These are phyloP conservation scores for Eupleurogrammus muticus DNA, from an alignment of 2,797 vertebrate genomes.

Conservation along the genomic window DNA sequence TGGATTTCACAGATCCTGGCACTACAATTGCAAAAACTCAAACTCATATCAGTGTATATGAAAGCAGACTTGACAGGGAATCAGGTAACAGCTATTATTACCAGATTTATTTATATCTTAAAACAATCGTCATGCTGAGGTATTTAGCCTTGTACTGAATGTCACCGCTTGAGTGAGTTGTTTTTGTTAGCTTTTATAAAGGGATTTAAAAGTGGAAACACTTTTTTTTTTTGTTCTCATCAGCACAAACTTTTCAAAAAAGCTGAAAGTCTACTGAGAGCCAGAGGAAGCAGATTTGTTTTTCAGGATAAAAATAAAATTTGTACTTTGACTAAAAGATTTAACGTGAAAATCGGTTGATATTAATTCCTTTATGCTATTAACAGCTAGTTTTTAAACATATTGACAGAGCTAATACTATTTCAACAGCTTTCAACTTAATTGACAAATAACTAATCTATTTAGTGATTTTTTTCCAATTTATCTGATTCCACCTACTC, in stretches of 20 bases:
- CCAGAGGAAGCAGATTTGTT: not conserved
- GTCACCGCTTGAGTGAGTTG: not conserved
- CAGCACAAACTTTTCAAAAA: not conserved
- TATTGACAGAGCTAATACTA: not conserved
- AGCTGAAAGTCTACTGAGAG: not conserved
- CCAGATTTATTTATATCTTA: not conserved
- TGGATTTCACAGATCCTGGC: not conserved
- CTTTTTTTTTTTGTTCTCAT: slow-evolving; percentile 5
- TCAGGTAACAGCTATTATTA: not conserved
- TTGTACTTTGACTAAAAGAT: not conserved
- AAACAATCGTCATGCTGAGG: slow-evolving; percentile 6
- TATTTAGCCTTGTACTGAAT: not conserved
- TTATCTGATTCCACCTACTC: no score
- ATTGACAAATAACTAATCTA: no score
- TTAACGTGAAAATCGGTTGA: not conserved
- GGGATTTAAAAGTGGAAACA: not conserved
- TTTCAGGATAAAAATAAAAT: not conserved
- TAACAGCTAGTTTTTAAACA: not conserved
- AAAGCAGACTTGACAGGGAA: not conserved
- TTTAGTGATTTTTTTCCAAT: no score
- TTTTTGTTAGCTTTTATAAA: slow-evolving; percentile 4
- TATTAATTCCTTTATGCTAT: slow-evolving; percentile 9
- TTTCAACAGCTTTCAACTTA: no score
- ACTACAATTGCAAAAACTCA: not conserved
- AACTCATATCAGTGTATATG: not conserved